phyloP scores from a whole-genome alignment of 35 echinoderm and acorn worm genomes.

The Eucidaris tribuloides region DNA sequence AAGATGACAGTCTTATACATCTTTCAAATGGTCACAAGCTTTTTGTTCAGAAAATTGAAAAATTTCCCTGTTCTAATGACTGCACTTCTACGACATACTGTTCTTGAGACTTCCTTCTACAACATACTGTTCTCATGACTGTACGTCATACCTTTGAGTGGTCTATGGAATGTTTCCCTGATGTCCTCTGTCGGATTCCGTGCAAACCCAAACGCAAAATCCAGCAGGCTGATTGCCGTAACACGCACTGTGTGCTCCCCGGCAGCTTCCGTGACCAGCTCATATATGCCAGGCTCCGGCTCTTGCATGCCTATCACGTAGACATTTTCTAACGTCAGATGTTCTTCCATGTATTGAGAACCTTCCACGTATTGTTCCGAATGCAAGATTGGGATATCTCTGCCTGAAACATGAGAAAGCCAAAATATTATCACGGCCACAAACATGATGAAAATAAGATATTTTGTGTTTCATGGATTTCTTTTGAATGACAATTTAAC shows the following conservation, averaged over 20 bases:
- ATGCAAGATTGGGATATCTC: conserved; percentile 17
- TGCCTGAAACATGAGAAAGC: too few species aligned
- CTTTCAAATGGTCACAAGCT: too few species aligned
- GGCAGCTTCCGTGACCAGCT: conserved; percentile 47
- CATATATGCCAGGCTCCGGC: conserved; percentile 60
- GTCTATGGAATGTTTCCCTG: conserved; percentile 56
- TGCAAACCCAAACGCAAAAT: conserved; percentile 87
- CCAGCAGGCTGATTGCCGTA: conserved; percentile 73
- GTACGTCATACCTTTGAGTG: conserved; percentile 90
- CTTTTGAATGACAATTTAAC: too few species aligned
- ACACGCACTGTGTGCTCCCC: conserved; percentile 63
- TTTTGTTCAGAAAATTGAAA: too few species aligned
- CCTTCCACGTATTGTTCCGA: neutral
- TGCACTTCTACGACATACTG: too few species aligned
- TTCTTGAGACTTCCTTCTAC: too few species aligned
- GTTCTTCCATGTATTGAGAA: conserved; percentile 52
- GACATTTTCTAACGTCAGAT: conserved; percentile 71
- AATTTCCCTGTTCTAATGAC: too few species aligned
- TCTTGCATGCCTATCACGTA: conserved; percentile 81
- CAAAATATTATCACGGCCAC: too few species aligned
- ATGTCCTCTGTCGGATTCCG: conserved; percentile 32
- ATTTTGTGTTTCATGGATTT: too few species aligned
- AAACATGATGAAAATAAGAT: too few species aligned
- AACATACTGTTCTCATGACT: too few species aligned
- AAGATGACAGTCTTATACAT: too few species aligned